Evolutionary conservation across 2,888 invertebrate genomes (phyloP).

Genomic region (Myopa testacea): DNA sequence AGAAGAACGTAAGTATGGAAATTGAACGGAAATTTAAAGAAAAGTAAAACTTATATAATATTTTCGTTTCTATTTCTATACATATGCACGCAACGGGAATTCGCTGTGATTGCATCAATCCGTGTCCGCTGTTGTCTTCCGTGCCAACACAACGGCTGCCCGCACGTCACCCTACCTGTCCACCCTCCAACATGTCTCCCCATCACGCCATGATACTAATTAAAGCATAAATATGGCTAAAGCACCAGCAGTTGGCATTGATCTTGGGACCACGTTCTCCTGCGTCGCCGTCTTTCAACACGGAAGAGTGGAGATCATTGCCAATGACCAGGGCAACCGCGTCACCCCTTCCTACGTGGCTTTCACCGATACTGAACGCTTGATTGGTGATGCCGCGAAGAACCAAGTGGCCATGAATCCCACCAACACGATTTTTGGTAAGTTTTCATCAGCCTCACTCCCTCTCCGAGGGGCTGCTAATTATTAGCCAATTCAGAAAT

Average conservation of each 20-base stretch:
- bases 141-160: too few species aligned
- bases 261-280: conserved; percentile 94
- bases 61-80: conserved; percentile 1
- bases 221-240: conserved; percentile 64
- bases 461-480: too few species aligned
- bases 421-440: conserved; percentile 91
- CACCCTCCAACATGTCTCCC: too few species aligned
- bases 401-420: conserved; percentile 90
- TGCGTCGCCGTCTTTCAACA: conserved; percentile 93
- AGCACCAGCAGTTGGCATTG: conserved; percentile 70
- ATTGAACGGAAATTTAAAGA: neutral
- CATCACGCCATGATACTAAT: neutral
- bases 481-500: too few species aligned
- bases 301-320: conserved; percentile 86
- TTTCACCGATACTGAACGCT: conserved; percentile 87
- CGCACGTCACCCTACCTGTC: too few species aligned
- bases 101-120: too few species aligned
- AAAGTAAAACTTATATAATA: conserved; percentile 14
- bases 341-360: conserved; percentile 84
- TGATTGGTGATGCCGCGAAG: conserved; percentile 69
- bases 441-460: conserved; percentile 67
- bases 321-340: conserved; percentile 86
- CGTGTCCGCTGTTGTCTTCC: too few species aligned
- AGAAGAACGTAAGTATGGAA: conserved; percentile 3
- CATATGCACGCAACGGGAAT: neutral